phyloP scores from a whole-genome alignment of 2,113 vertebrate genomes.

The Nothocercus nigrocapillus region DNA sequence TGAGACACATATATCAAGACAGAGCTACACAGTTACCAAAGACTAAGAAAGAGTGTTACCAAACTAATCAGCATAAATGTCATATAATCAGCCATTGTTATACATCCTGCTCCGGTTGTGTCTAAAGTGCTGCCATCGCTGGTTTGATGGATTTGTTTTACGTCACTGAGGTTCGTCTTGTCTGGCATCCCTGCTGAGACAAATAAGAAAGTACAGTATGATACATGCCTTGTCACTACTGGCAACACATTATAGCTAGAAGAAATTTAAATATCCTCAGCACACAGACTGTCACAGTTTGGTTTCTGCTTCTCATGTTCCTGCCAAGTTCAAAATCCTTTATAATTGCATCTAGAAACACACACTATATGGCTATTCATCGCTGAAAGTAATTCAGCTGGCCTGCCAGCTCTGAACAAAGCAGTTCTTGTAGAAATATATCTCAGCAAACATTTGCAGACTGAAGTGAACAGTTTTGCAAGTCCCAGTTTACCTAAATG shows the following conservation, averaged over 20 bases:
- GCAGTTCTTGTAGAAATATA: neutral
- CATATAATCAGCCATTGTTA: neutral
- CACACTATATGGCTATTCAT: neutral
- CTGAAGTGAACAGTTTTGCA: neutral
- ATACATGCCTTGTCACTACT: constrained; percentile 17
- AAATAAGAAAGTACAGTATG: constrained; percentile 62
- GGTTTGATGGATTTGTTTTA: constrained; percentile 67
- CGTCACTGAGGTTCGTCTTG: constrained; percentile 71
- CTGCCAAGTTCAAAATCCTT: constrained; percentile 8
- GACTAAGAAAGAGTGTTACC: constrained; percentile 21
- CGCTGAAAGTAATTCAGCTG: neutral
- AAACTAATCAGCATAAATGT: constrained; percentile 43
- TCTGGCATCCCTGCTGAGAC: constrained; percentile 76
- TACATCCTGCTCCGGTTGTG: constrained; percentile 41
- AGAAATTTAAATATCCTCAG: neutral
- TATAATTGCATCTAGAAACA: neutral
- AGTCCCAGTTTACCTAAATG: neutral
- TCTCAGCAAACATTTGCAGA: constrained; percentile 27
- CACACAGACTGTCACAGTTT: neutral
- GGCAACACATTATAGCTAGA: neutral
- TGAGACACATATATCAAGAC: neutral
- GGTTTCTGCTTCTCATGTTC: neutral
- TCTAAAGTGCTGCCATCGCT: constrained; percentile 39
- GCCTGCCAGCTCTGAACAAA: neutral
- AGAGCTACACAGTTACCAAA: constrained; percentile 64